Base-by-base conservation (phyloP, 2,797 vertebrate species). In the Urophycis tenuis region DNA sequence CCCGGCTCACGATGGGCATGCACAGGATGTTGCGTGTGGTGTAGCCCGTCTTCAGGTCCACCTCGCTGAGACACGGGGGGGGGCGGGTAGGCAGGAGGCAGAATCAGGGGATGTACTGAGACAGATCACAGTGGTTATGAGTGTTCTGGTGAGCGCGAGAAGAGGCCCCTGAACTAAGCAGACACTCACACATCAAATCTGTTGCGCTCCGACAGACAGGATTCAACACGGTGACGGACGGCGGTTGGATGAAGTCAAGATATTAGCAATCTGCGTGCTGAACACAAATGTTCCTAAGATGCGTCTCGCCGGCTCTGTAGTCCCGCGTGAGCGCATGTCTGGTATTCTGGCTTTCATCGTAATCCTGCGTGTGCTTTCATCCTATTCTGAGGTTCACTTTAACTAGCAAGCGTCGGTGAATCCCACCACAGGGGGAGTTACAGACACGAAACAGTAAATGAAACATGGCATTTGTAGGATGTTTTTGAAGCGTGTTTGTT, bases 1-100 rank as follows among this genome's bases (percentile, higher is more conserved):
- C 98, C 25, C 97, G 95, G 91, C 97, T 99, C 87, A 98, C 96
- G 82, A 99, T 99, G 86, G 98, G 98, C 98, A 99, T 99, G 90
- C 98, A 99, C 91, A 99, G 92, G 88, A 99, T 98, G 87, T 98
- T 99, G 81, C 96, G 94, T 1, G 98, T 99, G 81, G 97, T 99
- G 90, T 99, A 99, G 86, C 98, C 98, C 6, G 98, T 99, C 92
- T 99, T 99, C 75, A 98, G 90, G 90, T 99, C 98, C 89, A 99
- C 97, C 86, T 99, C 98, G 91, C 98, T 99, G 92, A 3, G n/a
- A 60, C 53, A 60, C 73, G 60, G 5, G 17, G 35, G 41, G 41
- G 74, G 72, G 81, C 12, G 12, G 3, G 36, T 39, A 34, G 33
- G 11, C 11, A 2, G 39, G 39, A 41, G 33, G 74, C 17, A 77